phyloP scores from a whole-genome alignment of 2,797 vertebrate genomes.

The Pagetopsis macropterus region DNA sequence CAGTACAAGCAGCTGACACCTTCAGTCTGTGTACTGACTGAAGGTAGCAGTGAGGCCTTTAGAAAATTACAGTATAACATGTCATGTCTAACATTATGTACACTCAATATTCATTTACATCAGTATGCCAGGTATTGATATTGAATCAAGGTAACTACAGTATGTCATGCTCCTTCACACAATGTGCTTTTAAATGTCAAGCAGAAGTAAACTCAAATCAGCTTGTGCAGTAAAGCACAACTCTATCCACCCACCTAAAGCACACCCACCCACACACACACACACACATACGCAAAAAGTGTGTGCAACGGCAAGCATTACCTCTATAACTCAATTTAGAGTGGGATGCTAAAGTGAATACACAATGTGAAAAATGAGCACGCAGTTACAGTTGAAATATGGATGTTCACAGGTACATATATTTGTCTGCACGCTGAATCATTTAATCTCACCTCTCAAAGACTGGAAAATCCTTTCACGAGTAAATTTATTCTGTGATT shows the following conservation, averaged over 20 bases:
- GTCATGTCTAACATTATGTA: slow-evolving; percentile 50
- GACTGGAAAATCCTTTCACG: slow-evolving; percentile 59
- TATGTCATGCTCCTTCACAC: slow-evolving; percentile 38
- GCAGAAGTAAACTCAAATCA: slow-evolving; percentile 47
- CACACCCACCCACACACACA: neutral
- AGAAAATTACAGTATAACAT: slow-evolving; percentile 41
- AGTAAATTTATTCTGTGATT: slow-evolving; percentile 75
- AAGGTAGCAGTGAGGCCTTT: slow-evolving; percentile 25
- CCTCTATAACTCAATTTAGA: slow-evolving; percentile 74
- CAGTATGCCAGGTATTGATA: slow-evolving; percentile 47
- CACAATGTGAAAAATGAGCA: slow-evolving; percentile 77
- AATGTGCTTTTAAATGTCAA: slow-evolving; percentile 51
- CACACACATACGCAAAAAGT: slow-evolving; percentile 1
- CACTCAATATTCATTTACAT: slow-evolving; percentile 57
- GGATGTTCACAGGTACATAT: slow-evolving; percentile 71
- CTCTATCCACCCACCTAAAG: slow-evolving; percentile 35
- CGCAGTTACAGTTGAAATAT: slow-evolving; percentile 78
- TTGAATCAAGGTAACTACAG: slow-evolving; percentile 34
- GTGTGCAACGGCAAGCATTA: slow-evolving; percentile 59
- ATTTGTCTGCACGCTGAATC: slow-evolving; percentile 77
- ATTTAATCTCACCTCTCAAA: slow-evolving; percentile 78
- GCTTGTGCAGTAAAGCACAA: slow-evolving; percentile 41
- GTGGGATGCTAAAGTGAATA: slow-evolving; percentile 72
- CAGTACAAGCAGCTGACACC: slow-evolving; percentile 46
- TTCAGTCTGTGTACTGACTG: slow-evolving; percentile 33